These are phyloP conservation scores for Rousettus madagascariensis DNA, from an alignment of 2,797 vertebrate species.

Conservation along the genomic window DNA sequence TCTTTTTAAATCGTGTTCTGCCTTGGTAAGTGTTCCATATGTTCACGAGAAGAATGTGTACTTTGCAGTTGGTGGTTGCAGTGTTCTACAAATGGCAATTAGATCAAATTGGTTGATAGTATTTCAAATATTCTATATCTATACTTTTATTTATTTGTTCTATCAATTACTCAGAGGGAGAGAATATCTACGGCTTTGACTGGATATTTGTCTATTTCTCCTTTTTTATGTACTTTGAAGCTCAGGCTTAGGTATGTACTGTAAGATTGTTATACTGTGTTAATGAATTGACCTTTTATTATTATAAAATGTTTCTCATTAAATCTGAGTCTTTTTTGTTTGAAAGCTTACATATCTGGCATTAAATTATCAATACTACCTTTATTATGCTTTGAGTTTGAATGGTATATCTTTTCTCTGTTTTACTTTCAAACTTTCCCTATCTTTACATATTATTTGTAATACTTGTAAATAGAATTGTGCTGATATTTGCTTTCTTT, in stretches of 20 bases:
- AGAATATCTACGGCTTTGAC: neutral
- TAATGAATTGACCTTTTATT: neutral
- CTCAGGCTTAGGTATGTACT: neutral
- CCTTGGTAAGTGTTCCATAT: neutral
- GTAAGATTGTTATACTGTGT: neutral
- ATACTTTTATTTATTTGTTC: neutral
- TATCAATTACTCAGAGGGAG: neutral
- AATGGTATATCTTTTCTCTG: neutral
- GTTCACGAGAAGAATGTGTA: neutral
- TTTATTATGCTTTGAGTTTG: neutral
- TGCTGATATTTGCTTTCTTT: neutral
- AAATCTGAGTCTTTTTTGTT: neutral
- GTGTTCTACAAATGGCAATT: neutral
- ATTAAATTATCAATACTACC: neutral
- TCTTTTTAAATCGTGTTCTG: neutral
- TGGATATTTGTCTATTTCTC: neutral
- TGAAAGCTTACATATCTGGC: neutral
- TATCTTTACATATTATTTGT: neutral
- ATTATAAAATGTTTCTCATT: neutral
- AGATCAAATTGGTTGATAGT: neutral
- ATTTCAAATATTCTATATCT: neutral
- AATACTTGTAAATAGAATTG: neutral
- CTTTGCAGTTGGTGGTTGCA: neutral
- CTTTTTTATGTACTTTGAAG: neutral
- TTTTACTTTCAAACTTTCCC: neutral